Percentiles rank a stretch among this genome's conserved stretches.
Conservation (phyloP, 2,888 invertebrate species). For the Metacarcinus magister region DNA sequence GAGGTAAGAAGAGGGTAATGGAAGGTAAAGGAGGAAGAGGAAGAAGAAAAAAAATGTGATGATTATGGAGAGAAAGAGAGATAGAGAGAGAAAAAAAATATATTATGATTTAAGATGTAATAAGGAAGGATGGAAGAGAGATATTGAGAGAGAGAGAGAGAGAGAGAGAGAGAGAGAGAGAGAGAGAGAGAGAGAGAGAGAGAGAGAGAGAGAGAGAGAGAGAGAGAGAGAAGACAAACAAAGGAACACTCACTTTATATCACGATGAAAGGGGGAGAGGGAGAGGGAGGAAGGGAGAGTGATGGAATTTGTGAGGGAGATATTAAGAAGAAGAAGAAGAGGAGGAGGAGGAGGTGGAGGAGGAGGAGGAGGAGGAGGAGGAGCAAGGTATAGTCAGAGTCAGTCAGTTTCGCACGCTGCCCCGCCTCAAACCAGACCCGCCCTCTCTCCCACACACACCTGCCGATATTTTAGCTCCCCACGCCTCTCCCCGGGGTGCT, state of each 20-base stretch:
- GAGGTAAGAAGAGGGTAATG: background rate
- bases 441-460: constrained; percentile 9
- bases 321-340: background rate
- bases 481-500: background rate
- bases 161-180: constrained; percentile 26
- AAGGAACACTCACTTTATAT: background rate
- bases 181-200: constrained; percentile 19
- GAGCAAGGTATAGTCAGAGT: background rate
- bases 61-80: too few relatives aligned
- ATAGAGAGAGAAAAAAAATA: too few relatives aligned
- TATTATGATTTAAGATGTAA: background rate
- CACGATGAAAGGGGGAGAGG: background rate
- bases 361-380: background rate
- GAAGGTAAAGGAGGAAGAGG: background rate
- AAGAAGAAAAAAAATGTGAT: background rate
- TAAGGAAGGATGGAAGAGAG: background rate
- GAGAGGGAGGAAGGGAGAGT: background rate
- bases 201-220: background rate
- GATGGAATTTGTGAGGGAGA: background rate
- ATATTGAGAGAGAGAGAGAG: background rate
- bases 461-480: constrained; percentile 14
- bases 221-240: background rate
- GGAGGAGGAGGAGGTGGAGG: background rate
- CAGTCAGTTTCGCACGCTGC: background rate
- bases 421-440: background rate